Percentiles rank a stretch among this genome's conserved stretches.
Conservation (phyloP, 37 sponge, comb jelly and placozoan species). For the Geodia barretti region DNA sequence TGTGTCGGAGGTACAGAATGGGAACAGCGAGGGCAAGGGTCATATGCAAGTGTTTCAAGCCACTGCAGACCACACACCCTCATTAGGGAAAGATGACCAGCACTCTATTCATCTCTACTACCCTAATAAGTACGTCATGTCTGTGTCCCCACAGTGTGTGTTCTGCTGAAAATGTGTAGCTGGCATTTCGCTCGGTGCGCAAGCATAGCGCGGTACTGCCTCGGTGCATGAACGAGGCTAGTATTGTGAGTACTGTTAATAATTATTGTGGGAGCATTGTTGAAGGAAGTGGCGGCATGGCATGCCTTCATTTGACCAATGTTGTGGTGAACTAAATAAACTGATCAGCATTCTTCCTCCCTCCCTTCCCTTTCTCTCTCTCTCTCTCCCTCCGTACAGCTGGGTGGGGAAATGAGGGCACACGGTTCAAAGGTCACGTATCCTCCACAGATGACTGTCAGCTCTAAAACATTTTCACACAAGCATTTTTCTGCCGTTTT, state of each 20-base stretch:
- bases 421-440: background rate
- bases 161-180: no score
- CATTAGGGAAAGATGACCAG: slow-evolving; percentile 7
- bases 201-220: no score
- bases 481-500: background rate
- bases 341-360: background rate
- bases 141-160: background rate
- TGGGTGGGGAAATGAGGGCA: slow-evolving; percentile 39
- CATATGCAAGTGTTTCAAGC: slow-evolving; percentile 49
- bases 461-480: slow-evolving; percentile 13
- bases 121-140: slow-evolving; percentile 16
- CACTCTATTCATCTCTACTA: slow-evolving; percentile 34
- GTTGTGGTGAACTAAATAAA: no score
- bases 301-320: no score
- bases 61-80: slow-evolving; percentile 19
- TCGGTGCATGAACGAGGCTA: no score
- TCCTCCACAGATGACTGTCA: background rate
- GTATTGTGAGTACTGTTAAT: no score
- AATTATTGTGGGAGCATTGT: no score
- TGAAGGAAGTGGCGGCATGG: no score
- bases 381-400: background rate
- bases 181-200: background rate
- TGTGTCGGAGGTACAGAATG: background rate
- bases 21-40: slow-evolving; percentile 1
- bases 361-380: background rate